These are phyloP conservation scores for Aulostomus chinensis DNA, from an alignment of 2,797 vertebrate genomes.

Conservation along the genomic window DNA sequence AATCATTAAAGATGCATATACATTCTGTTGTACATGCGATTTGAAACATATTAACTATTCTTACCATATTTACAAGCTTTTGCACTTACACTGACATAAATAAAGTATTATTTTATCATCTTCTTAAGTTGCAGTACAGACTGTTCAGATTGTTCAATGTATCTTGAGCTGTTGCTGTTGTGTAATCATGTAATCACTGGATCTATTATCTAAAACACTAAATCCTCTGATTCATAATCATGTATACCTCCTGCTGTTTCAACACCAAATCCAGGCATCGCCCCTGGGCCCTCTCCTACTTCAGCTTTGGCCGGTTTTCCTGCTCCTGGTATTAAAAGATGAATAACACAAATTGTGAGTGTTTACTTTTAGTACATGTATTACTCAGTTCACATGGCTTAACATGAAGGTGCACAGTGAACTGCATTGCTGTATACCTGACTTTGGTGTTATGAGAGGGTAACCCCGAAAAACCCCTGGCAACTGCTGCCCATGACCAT, in stretches of 20 bases:
- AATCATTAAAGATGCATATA: neutral
- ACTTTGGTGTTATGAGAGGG: conserved; percentile 94
- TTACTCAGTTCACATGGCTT: neutral
- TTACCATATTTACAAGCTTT: conserved; percentile 80
- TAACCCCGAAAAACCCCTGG: conserved; percentile 94
- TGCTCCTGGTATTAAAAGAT: conserved; percentile 45
- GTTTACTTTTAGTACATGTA: neutral
- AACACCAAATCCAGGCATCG: conserved; percentile 40
- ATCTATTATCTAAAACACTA: neutral
- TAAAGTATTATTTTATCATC: neutral
- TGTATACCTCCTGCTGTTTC: conserved; percentile 36
- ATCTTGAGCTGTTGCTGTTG: neutral
- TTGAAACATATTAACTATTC: neutral
- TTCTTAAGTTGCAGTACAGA: neutral
- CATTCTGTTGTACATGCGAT: neutral
- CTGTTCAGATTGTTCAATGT: neutral
- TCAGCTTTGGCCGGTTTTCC: conserved; percentile 74
- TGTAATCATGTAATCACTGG: too few species aligned
- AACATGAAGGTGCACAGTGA: neutral
- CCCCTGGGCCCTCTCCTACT: conserved; percentile 30
- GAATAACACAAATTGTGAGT: neutral
- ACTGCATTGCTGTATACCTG: conserved; percentile 75
- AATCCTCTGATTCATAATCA: conserved; percentile 6
- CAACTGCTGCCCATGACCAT: conserved; percentile 83
- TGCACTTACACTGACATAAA: conserved; percentile 67